Conservation (phyloP, 2,113 vertebrate genomes). For the Puffinus mauretanicus region DNA sequence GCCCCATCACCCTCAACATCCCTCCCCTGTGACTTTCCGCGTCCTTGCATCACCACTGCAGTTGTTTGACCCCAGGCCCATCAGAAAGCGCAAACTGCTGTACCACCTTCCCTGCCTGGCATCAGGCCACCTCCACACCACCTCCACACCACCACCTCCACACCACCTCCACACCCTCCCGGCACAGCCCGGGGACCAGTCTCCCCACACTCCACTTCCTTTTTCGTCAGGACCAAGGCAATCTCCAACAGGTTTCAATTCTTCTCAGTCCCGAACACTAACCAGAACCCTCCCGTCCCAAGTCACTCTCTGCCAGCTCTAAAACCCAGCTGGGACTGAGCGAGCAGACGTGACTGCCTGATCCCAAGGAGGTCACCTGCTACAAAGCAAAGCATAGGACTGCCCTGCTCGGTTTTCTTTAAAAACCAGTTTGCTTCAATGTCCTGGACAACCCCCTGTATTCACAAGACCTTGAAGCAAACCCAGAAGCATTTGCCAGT, state of each 20-base stretch:
- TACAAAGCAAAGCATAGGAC: background rate
- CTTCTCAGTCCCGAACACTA: background rate
- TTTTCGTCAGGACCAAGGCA: background rate
- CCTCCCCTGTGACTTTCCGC: background rate
- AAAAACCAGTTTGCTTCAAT: background rate
- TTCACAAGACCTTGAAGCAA: background rate
- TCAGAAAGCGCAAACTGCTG: background rate
- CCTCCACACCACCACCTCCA: background rate
- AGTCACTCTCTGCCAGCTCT: background rate
- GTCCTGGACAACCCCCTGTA: background rate
- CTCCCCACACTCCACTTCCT: background rate
- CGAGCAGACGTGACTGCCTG: background rate
- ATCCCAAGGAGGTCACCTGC: background rate
- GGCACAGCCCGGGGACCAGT: background rate
- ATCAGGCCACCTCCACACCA: background rate
- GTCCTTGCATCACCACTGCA: background rate
- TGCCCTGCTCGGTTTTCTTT: background rate
- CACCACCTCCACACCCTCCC: background rate
- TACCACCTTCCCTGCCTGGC: background rate
- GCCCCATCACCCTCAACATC: background rate
- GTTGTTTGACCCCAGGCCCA: background rate
- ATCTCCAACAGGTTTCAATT: background rate
- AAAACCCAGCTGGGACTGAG: background rate
- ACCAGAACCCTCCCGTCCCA: background rate
- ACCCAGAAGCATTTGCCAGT: background rate